Conservation (phyloP, 1,140 invertebrate species). For the Bombyx mandarina region DNA sequence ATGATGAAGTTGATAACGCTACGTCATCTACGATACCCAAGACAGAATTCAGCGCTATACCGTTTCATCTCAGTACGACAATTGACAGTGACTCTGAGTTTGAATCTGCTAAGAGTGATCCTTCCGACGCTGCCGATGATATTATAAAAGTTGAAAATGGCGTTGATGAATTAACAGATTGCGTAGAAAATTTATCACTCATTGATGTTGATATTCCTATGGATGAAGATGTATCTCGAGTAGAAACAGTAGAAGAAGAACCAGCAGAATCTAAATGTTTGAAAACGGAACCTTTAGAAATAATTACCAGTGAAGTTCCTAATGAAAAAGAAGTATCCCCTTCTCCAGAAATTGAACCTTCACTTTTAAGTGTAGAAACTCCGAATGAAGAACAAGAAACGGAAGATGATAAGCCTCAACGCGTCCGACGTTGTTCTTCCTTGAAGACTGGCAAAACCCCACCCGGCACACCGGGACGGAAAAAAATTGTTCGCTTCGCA, state of each 20-base stretch:
- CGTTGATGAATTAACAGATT: conserved; percentile 31
- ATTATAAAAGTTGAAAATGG: conserved; percentile 25
- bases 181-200: conserved; percentile 44
- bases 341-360: conserved; percentile 38
- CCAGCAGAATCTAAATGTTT: conserved; percentile 9
- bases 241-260: conserved; percentile 13
- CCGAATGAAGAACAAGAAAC: conserved; percentile 36
- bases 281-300: conserved; percentile 27
- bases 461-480: conserved; percentile 87
- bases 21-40: conserved; percentile 16
- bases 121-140: conserved; percentile 39
- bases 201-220: conserved; percentile 34
- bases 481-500: conserved; percentile 96
- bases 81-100: conserved; percentile 63
- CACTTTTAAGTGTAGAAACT: conserved; percentile 34
- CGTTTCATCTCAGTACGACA: conserved; percentile 21
- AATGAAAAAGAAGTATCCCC: conserved; percentile 44
- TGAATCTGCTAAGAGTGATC: conserved; percentile 61
- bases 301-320: conserved; percentile 41
- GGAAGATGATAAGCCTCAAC: conserved; percentile 72
- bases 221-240: conserved; percentile 22
- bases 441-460: conserved; percentile 93
- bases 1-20: conserved; percentile 48
- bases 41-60: conserved; percentile 32
- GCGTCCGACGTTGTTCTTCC: conserved; percentile 85